Base-by-base conservation (phyloP, 1,140 invertebrate species). In the Amyelois transitella region DNA sequence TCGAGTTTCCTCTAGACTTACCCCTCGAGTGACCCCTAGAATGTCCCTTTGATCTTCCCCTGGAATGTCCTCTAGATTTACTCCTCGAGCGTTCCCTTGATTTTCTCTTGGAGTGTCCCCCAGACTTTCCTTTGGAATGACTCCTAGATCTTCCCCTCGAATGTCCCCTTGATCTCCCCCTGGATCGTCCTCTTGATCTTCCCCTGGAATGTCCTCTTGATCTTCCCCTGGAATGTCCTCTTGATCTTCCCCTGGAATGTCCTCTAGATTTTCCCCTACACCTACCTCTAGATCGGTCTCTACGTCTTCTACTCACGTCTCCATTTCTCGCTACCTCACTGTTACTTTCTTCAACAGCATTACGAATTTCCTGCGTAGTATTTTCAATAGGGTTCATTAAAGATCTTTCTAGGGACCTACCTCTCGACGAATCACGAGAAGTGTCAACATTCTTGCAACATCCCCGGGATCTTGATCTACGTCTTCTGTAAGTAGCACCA, bases 11-110 rank as follows among this genome's bases (percentile, higher is more conserved):
- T 43, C 55, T 51, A 18, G 56, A 64, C 50, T 38, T 52, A n/a
- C 50, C 52, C 17, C 38, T 58, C n/a, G 59, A 61, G 1, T 18
- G n/a, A 0, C 45, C 28, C 18, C 55, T 43, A 7, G 66, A 60
- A 19, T 21, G 58, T 12, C 7, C 10, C 51, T 50, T 47, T 1
- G 53, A 61, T 1, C 7, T 49, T 1, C 28, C 44, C 4, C 50
- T 51, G 12, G 50, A 50, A 1, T n/a, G 19, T 43, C 14, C 49
- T 22, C 58, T 56, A n/a, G 64, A 69, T 6, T 43, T 44, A 0
- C 51, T 44, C 5, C 61, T 6, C n/a, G 58, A 70, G 32, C 17
- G 50, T 7, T 38, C 54, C n/a, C 59, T 56, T 7, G 59, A 64
- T 17, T n/a, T 47, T 0, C 47, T 52, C 17, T 57, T 32, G 1